Percentiles rank a stretch among this genome's conserved stretches.
phyloP scores from a whole-genome alignment of 92 coral and sea anemone genomes.

The Phenganax marumi region DNA sequence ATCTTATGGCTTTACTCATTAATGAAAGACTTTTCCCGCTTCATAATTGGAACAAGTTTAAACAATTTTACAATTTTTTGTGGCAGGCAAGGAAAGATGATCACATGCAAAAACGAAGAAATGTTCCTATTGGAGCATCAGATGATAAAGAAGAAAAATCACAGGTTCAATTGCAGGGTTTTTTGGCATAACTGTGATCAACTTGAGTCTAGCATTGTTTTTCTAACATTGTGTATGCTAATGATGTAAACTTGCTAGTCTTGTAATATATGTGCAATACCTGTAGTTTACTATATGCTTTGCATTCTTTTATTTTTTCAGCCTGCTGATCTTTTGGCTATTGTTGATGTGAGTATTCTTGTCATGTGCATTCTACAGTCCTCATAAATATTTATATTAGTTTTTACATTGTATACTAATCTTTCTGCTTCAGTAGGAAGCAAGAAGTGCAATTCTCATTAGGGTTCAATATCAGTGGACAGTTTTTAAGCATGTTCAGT shows the following conservation, averaged over 20 bases:
- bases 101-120: slow-evolving; percentile 85
- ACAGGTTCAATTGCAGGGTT: slow-evolving; percentile 54
- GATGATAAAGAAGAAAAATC: slow-evolving; percentile 95
- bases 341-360: slow-evolving; percentile 69
- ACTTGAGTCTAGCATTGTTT: too few species aligned
- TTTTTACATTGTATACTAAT: background rate
- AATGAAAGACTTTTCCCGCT: background rate
- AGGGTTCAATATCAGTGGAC: too few species aligned
- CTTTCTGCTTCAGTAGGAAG: background rate
- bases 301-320: slow-evolving; percentile 27
- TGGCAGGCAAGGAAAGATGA: slow-evolving; percentile 83
- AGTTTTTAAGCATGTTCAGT: background rate
- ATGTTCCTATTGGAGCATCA: slow-evolving; percentile 86
- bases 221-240: too few species aligned
- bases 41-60: background rate
- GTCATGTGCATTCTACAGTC: background rate
- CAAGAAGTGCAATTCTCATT: background rate
- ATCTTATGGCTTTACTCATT: too few species aligned
- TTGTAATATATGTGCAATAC: too few species aligned
- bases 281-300: background rate
- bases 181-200: background rate
- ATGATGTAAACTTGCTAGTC: background rate
- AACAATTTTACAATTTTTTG: background rate
- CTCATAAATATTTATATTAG: too few species aligned
- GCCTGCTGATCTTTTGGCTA: slow-evolving; percentile 74